Evolutionary conservation across 1,140 invertebrate species (phyloP).

Genomic region (Zaprionus capensis): DNA sequence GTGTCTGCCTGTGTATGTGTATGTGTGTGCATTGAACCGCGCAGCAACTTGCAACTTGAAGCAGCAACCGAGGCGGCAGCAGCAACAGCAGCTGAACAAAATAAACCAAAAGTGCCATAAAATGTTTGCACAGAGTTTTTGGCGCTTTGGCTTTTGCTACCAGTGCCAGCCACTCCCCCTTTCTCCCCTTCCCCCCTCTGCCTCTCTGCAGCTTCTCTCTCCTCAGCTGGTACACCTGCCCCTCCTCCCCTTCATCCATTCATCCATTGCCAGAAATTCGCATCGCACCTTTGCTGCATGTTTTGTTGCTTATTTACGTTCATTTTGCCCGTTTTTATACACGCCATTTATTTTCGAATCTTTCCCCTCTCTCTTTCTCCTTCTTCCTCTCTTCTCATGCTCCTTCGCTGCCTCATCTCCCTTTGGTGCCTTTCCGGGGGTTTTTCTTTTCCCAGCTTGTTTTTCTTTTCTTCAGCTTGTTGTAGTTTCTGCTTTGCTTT

Average conservation of each 20-base stretch:
- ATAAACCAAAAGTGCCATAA: constrained; percentile 78
- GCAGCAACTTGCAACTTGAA: constrained; percentile 45
- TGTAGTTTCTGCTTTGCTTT: constrained; percentile 3
- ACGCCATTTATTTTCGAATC: constrained; percentile 70
- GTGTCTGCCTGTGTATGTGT: constrained; percentile 19
- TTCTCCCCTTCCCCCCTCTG: too few relatives aligned
- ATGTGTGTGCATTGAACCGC: constrained; percentile 53
- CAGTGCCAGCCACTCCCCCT: background rate
- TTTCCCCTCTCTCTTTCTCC: background rate
- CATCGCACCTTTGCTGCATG: constrained; percentile 48
- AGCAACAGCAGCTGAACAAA: constrained; percentile 53
- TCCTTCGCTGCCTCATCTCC: background rate
- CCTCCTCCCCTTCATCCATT: background rate
- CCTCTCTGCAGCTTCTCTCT: too few relatives aligned
- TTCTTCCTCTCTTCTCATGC: constrained; percentile 21
- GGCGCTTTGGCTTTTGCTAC: constrained; percentile 40
- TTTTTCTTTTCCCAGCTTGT: constrained; percentile 34
- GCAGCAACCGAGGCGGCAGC: constrained; percentile 8
- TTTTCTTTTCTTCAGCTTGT: constrained; percentile 3
- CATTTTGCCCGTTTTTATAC: constrained; percentile 66
- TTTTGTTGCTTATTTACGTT: constrained; percentile 69
- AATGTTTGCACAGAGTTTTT: constrained; percentile 75
- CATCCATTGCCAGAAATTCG: constrained; percentile 43
- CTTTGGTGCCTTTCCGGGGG: constrained; percentile 44
- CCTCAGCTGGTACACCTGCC: background rate